phyloP scores from a whole-genome alignment of 2,113 vertebrate species.

The Oreochromis tanganicae region DNA sequence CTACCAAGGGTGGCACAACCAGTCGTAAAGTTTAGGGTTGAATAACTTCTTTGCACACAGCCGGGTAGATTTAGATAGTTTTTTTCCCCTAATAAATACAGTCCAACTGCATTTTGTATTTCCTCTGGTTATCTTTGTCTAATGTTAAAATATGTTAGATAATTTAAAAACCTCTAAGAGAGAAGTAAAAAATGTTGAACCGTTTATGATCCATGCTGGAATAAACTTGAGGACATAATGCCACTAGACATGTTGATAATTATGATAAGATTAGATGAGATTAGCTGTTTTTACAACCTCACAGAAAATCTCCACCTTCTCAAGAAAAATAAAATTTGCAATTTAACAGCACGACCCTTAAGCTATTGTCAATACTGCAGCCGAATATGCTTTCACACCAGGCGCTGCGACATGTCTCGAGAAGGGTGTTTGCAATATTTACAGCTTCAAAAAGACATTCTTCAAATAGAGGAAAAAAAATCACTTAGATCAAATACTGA shows the following conservation, averaged over 20 bases:
- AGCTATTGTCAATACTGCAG: constrained; percentile 21
- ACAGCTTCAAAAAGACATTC: constrained; percentile 60
- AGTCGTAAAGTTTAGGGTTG: not conserved
- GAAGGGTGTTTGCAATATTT: constrained; percentile 30
- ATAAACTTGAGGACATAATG: not conserved
- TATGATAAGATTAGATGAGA: not conserved
- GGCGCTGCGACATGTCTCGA: not conserved
- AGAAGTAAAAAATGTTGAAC: not conserved
- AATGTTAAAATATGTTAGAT: not conserved
- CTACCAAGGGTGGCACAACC: not conserved
- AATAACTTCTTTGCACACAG: not conserved
- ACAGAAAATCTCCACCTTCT: not conserved
- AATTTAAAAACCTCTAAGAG: not conserved
- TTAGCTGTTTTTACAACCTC: not conserved
- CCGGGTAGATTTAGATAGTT: not conserved
- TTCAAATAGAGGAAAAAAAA: not conserved
- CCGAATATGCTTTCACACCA: constrained; percentile 9
- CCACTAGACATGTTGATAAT: not conserved
- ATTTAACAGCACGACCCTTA: not conserved
- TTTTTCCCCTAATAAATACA: rapidly evolving
- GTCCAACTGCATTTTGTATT: not conserved
- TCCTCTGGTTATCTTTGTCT: not conserved
- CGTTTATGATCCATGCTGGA: not conserved
- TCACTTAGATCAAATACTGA: constrained; percentile 43
- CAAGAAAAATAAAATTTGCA: not conserved